A percentile compares a stretch with the other conserved stretches of the same genome.
phyloP scores from a whole-genome alignment of 2,888 invertebrate genomes.

The Hermodice carunculata region DNA sequence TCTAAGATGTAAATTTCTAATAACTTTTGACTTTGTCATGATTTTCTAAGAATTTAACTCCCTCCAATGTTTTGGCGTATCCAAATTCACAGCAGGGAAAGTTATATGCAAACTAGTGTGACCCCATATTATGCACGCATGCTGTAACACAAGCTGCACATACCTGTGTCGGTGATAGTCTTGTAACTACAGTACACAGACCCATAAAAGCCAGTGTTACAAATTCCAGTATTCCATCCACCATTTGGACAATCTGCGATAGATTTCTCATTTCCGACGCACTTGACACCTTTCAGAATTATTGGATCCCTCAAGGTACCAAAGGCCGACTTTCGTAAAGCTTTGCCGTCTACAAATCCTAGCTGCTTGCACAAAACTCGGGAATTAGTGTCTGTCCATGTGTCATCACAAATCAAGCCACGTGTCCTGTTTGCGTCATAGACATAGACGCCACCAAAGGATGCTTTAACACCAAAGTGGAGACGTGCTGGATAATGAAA shows the following conservation, averaged over 20 bases:
- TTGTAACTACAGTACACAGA: conserved; percentile 13
- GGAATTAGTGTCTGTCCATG: neutral
- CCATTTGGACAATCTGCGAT: neutral
- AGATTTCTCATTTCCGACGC: conserved; percentile 7
- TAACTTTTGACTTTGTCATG: no score
- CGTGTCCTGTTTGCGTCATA: neutral
- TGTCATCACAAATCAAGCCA: conserved; percentile 5
- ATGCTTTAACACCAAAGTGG: conserved; percentile 1
- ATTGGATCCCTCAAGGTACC: neutral
- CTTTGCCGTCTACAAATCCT: conserved; percentile 1
- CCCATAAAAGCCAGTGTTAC: conserved; percentile 1
- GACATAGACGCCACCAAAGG: conserved; percentile 6
- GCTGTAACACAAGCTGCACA: neutral
- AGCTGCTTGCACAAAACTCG: conserved; percentile 4
- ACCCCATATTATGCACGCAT: no score
- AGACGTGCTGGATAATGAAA: conserved; percentile 4
- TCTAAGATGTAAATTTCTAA: no score
- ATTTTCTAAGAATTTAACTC: no score
- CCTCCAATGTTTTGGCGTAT: no score
- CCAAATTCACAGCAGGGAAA: no score
- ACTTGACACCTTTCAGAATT: conserved; percentile 5
- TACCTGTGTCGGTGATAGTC: conserved; percentile 1
- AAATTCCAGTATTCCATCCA: neutral
- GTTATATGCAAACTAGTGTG: no score
- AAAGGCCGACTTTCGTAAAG: conserved; percentile 10